Evolutionary conservation across 1,140 invertebrate species (phyloP), one percentile per base, ranked within the genome.

Genomic region (Glomeris maerens): DNA sequence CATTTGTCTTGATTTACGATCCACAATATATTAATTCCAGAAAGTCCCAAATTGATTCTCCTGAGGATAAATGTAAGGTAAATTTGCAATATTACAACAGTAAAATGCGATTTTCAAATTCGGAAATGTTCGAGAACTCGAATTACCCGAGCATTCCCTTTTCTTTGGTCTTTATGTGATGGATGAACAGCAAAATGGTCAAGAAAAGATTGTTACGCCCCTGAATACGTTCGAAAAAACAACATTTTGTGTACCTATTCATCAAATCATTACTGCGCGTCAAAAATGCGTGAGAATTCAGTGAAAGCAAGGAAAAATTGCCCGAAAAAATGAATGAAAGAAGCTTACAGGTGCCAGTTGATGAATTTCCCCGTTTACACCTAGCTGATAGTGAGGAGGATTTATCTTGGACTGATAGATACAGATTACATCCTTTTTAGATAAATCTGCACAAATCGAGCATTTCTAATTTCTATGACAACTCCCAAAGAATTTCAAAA

Each of bases 161-260:
- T 59, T 84, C 77, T 58, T 79, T 76, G 3, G 72, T 73, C 52
- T 81, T 83, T 27, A 87, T 75, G 52, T 78, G 76, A 61, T 86
- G 78, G 0, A 89, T 64, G 64, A 89, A 88, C 42, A 87, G 70
- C 27, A 88, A 64, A 3, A 88, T 69, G 3, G 81, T 79, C 58
- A 86, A 80, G 58, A 88, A 84, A 47, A 88, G 66, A 65, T 89
- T 89, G 64, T 86, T 87, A 45, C 83, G 71, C 40, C 85, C 84
- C 75, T 84, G 66, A 48, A 77, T 75, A 47, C 55, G 22, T 52
- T 21, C 4, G n/a, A 48, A 25, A 42, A 47, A 0, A 23, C 4
- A 1, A 36, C 39, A 48, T 13, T 44, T 52, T 17, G 53, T 52
- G 20, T 55, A 51, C 38, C 55, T 54, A 22, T 49, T 50, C 10